These are phyloP conservation scores for Peromyscus leucopus DNA, from an alignment of 2,113 vertebrate genomes.

Conservation along the genomic window DNA sequence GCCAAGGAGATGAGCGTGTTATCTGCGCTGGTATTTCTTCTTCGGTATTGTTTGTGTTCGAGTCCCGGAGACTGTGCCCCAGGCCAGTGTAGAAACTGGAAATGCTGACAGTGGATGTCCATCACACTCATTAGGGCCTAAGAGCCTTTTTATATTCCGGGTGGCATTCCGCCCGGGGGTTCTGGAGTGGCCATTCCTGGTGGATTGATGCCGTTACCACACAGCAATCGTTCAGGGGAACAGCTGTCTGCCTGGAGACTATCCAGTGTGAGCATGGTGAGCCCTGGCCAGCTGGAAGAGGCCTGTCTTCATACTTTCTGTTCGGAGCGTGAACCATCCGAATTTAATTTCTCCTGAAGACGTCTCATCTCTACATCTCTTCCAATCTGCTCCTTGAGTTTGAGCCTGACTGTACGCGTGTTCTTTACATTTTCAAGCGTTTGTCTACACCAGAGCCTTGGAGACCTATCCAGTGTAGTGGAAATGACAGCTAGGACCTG, in stretches of 20 bases:
- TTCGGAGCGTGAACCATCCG: neutral
- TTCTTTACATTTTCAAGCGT: neutral
- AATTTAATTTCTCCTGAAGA: neutral
- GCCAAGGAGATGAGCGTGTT: no score
- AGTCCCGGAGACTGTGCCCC: accelerated
- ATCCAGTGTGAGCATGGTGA: constrained; percentile 57
- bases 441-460: neutral
- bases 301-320: constrained; percentile 8
- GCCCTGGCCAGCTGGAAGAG: constrained; percentile 33
- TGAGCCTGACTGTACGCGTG: neutral
- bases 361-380: neutral
- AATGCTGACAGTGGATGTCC: neutral
- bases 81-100: neutral
- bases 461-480: neutral
- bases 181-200: neutral
- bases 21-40: neutral
- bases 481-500: neutral
- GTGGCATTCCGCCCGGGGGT: constrained; percentile 67
- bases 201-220: constrained; percentile 76
- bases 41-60: no score
- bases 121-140: neutral
- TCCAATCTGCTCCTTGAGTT: neutral
- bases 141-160: constrained; percentile 73
- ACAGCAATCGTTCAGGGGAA: constrained; percentile 15
- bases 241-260: constrained; percentile 75